Base-by-base conservation (phyloP, 2,888 invertebrate species). In the Acleris sparsana region DNA sequence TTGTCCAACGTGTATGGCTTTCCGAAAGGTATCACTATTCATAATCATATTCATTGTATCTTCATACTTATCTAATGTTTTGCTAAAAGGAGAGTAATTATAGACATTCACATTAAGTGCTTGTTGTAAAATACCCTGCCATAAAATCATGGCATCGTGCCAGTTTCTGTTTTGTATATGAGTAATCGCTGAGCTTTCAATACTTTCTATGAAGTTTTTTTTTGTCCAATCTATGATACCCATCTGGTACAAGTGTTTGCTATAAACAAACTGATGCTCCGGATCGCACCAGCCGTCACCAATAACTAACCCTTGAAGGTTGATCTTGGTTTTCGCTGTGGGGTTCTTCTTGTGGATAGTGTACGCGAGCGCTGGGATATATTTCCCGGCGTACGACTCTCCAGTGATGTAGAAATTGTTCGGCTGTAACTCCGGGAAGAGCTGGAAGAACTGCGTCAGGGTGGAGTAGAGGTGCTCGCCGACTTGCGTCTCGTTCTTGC, bases 381-480 rank as follows among this genome's bases (percentile, higher is more conserved):
- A 94, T 73, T 94, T 94, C 0, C 98, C 98, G 53, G 95, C 97
- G 80, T 98, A 98, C 0, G 97, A 97, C 89, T 98, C 98, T 3
- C 98, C 98, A 0, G 97, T 95, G 0, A 97, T 94, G 89, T 95
- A 99, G 83, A 99, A 98, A 58, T 96, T 95, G 75, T 96, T 96
- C 1, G 88, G 79, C 77, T 94, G 94, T 43, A 96, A 88, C 74
- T 97, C 95, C 0, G 96, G 95, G 81, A 98, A 99, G 0, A 98
- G 80, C 70, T 94, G 92, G 83, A 97, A 97, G 82, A 99, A 97
- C 83, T 99, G 98, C 46, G 92, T 86, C 3, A 98, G 77, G 0
- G 96, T 96, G 62, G 94, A 93, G 78, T 97, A 96, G 6, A 98
- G 84, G 82, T 98, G 95, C 57, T 94, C 93, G 0, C 96, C 98